Conservation (phyloP, 2,888 invertebrate species). For the Tachina fera region DNA sequence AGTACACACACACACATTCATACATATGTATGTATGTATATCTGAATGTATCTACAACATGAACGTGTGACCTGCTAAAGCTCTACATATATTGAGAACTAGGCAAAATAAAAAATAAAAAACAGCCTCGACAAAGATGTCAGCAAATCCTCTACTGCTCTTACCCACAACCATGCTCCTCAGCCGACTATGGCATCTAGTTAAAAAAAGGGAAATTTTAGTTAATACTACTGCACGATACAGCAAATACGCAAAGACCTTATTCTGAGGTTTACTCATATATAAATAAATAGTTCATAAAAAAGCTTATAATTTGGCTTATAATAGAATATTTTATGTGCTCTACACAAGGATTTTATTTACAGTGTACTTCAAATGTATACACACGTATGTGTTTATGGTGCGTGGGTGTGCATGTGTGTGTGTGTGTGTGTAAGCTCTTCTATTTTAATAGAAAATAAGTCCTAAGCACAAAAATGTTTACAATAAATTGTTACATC, state of each 20-base stretch:
- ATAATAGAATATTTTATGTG: constrained; percentile 49
- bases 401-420: background rate
- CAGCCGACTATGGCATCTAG: constrained; percentile 1
- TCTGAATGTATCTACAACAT: constrained; percentile 1
- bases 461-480: background rate
- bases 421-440: no score
- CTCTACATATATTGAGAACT: background rate
- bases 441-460: background rate
- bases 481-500: constrained; percentile 18
- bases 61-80: background rate
- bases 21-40: background rate
- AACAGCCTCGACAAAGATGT: constrained; percentile 30
- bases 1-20: background rate
- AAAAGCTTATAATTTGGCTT: constrained; percentile 53
- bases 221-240: constrained; percentile 12
- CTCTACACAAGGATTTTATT: constrained; percentile 21
- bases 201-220: constrained; percentile 33
- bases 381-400: background rate
- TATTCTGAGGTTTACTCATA: background rate
- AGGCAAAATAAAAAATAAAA: background rate
- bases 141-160: constrained; percentile 15
- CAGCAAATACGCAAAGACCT: constrained; percentile 31
- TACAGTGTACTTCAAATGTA: background rate
- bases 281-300: background rate
- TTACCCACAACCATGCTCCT: background rate